Percentiles rank a stretch among this genome's conserved stretches.
These are phyloP conservation scores for Odontocerum albicorne DNA, from an alignment of 2,888 invertebrate genomes.

Conservation along the genomic window DNA sequence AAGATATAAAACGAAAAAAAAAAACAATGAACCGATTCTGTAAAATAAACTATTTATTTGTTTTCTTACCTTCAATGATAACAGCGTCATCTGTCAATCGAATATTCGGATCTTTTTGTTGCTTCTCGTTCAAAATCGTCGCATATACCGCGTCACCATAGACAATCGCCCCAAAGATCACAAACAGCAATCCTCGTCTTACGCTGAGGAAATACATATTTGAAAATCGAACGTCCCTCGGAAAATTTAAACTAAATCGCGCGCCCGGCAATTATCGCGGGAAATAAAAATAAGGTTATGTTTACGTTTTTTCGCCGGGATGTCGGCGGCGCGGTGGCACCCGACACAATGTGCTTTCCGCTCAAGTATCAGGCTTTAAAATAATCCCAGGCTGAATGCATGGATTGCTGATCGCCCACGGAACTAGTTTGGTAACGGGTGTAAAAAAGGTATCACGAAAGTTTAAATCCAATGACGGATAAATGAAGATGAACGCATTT, in stretches of 20 bases:
- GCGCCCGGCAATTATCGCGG: slow-evolving; percentile 1
- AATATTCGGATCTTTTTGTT: slow-evolving; percentile 28
- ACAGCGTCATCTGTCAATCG: slow-evolving; percentile 50
- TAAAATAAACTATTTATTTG: not conserved
- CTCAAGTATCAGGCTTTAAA: slow-evolving; percentile 10
- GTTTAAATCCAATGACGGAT: too few species aligned
- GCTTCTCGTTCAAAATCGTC: slow-evolving; percentile 14
- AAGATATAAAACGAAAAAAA: too few species aligned
- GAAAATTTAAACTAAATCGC: slow-evolving; percentile 5
- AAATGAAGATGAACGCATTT: too few species aligned
- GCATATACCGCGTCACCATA: slow-evolving; percentile 5
- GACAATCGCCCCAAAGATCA: not conserved
- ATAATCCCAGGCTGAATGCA: not conserved
- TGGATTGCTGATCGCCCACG: slow-evolving; percentile 4
- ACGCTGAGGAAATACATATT: slow-evolving; percentile 4
- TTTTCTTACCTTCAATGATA: slow-evolving; percentile 52
- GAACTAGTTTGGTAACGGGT: slow-evolving; percentile 13
- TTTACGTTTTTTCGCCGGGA: not conserved
- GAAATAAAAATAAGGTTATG: slow-evolving; percentile 4
- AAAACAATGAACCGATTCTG: not conserved
- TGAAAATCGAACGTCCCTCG: not conserved
- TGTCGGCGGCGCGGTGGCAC: slow-evolving; percentile 8
- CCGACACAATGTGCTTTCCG: slow-evolving; percentile 10
- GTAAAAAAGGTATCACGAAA: slow-evolving; percentile 10
- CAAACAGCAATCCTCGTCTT: slow-evolving; percentile 2